Percentiles rank a stretch among this genome's conserved stretches.
These are phyloP conservation scores for Macquaria australasica DNA, from an alignment of 2,113 vertebrate species.

Conservation along the genomic window DNA sequence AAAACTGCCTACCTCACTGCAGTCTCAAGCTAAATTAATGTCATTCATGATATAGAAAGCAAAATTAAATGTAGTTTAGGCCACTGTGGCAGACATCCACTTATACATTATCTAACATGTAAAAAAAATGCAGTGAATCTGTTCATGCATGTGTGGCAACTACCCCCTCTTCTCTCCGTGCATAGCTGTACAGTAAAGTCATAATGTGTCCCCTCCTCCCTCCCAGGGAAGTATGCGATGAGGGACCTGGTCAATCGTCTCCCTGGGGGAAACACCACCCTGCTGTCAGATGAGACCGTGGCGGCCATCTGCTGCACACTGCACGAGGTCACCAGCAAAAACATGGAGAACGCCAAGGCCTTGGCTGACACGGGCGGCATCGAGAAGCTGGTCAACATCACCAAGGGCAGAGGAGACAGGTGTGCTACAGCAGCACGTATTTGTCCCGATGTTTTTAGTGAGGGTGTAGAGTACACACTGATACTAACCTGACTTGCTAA, in stretches of 20 bases:
- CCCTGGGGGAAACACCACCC: conserved; percentile 89
- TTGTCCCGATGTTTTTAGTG: conserved; percentile 14
- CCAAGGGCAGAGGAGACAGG: conserved; percentile 96
- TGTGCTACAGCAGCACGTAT: conserved; percentile 54
- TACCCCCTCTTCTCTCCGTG: neutral
- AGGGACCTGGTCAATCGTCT: conserved; percentile 97
- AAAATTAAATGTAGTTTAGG: conserved; percentile 19
- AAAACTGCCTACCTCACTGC: conserved; percentile 49
- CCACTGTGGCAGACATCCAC: conserved; percentile 22
- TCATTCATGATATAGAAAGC: conserved; percentile 21
- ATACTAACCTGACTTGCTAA: neutral
- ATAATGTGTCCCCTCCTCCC: conserved; percentile 30
- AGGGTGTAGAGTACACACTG: neutral
- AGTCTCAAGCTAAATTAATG: conserved; percentile 36
- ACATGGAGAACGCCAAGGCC: conserved; percentile 99
- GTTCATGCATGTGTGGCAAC: neutral
- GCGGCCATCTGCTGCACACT: conserved; percentile 97
- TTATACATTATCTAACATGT: conserved; percentile 28
- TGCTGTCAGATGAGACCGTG: conserved; percentile 94
- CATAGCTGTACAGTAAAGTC: conserved; percentile 2
- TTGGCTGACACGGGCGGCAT: conserved; percentile 95
- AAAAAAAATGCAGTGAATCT: neutral
- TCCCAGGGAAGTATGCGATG: conserved; percentile 96
- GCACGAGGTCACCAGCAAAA: conserved; percentile 98
- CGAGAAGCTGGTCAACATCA: conserved; percentile 98